phyloP scores from a whole-genome alignment of 2,888 invertebrate species.

The Clistopyga incitator region DNA sequence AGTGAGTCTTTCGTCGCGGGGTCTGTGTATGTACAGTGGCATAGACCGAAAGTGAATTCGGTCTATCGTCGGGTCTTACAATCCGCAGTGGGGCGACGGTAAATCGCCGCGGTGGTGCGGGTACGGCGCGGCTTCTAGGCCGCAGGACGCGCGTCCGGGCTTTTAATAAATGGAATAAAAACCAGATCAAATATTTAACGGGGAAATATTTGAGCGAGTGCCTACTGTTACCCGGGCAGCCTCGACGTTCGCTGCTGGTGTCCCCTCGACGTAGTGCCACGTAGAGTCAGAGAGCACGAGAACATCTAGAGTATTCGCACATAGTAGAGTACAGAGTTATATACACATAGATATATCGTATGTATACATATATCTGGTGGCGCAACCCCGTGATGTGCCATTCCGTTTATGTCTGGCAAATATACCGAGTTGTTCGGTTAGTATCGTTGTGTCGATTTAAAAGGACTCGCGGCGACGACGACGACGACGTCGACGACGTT shows the following conservation, averaged over 20 bases:
- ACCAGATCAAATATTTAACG: constrained; percentile 82
- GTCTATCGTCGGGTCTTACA: constrained; percentile 47
- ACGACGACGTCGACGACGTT: neutral
- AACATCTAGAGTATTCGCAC: constrained; percentile 49
- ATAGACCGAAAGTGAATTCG: constrained; percentile 48
- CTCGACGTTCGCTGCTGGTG: constrained; percentile 57
- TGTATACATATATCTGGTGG: constrained; percentile 73
- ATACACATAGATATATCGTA: constrained; percentile 23
- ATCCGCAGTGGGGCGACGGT: constrained; percentile 46
- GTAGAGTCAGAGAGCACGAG: constrained; percentile 41
- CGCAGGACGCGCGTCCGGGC: constrained; percentile 69
- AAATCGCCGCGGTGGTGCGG: constrained; percentile 54
- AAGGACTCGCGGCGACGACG: constrained; percentile 70
- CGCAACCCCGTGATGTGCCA: constrained; percentile 74
- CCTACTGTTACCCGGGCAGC: constrained; percentile 77
- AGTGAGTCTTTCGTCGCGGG: constrained; percentile 33
- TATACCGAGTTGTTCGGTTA: constrained; percentile 79
- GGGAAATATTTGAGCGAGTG: constrained; percentile 81
- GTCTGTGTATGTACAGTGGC: constrained; percentile 30
- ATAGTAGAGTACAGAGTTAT: constrained; percentile 25
- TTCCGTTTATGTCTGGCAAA: constrained; percentile 80
- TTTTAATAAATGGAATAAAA: constrained; percentile 82
- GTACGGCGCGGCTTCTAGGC: constrained; percentile 36
- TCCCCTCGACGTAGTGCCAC: constrained; percentile 30
- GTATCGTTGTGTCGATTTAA: constrained; percentile 76